Evolutionary conservation across 2,113 vertebrate genomes (phyloP), one percentile per base, ranked within the genome.

Genomic region (Forbesichthys papilliferus): DNA sequence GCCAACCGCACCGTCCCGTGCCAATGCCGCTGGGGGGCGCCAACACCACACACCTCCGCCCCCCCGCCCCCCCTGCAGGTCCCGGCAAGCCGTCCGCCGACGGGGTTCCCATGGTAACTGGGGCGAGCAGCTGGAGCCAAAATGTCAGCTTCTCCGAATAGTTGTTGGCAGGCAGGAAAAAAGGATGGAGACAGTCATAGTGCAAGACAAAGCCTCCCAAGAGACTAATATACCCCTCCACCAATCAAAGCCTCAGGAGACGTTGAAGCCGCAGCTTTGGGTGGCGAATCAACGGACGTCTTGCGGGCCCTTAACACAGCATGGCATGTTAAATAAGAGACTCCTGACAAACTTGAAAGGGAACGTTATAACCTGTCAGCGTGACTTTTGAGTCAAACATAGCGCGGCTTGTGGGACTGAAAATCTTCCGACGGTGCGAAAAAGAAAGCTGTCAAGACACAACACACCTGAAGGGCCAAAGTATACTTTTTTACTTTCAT

Each of bases 91-190:
- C 61, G 0, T 63, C 61, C 73, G 27, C 27, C 27, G 27, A 84
- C 76, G 42, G 65, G 73, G 71, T 66, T 66, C 64, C 74, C 76
- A 72, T 75, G 73, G 71, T 74, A 84, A 87, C 75, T 66, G 47
- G 68, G 69, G 64, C 67, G 60, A 62, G 20, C 36, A 36, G 61
- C 18, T 66, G 52, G 64, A 89, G 87, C 83, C 87, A 84, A 85
- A 82, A 85, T 82, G 88, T 85, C 86, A 86, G 80, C 85, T 87
- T 74, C 57, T 71, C 71, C 66, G 78, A 88, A 83, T 61, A 83
- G 70, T 66, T 68, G 81, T 84, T 87, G 88, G 86, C 83, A 58
- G 56, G 36, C 14, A 53, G n/a, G 33, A 47, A 49, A 49, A 51
- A 3, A 14, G 65, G 34, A 53, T 20, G 11, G 81, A 27, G 73